phyloP scores from a whole-genome alignment of 2,888 invertebrate genomes.

The Merodon equestris region DNA sequence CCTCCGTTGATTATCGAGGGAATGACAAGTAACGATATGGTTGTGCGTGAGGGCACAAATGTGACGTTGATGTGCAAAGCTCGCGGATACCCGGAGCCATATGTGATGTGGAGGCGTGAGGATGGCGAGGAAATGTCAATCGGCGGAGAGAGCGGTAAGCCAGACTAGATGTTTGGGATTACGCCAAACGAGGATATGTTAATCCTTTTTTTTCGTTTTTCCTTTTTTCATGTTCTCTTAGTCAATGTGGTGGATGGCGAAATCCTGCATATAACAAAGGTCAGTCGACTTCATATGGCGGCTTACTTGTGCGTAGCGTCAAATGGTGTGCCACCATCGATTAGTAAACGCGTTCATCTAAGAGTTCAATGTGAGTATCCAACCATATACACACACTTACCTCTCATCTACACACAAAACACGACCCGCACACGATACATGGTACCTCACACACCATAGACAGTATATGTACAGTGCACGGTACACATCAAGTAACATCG shows the following conservation, averaged over 20 bases:
- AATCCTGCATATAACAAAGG: constrained; percentile 90
- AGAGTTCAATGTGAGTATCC: constrained; percentile 89
- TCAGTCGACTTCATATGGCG: constrained; percentile 94
- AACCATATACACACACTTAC: no score
- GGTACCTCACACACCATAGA: constrained; percentile 2
- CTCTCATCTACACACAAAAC: constrained; percentile 28
- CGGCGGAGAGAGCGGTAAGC: constrained; percentile 91
- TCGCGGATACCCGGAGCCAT: constrained; percentile 92
- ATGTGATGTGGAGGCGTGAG: constrained; percentile 95
- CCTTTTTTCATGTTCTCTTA: constrained; percentile 79
- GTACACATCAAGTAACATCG: constrained; percentile 25
- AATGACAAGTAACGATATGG: constrained; percentile 94
- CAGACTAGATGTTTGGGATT: constrained; percentile 33
- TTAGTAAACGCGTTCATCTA: constrained; percentile 90
- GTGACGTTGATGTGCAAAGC: constrained; percentile 93
- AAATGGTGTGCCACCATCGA: constrained; percentile 94
- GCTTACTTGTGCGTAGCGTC: constrained; percentile 95
- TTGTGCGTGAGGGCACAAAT: constrained; percentile 92
- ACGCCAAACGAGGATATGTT: no score
- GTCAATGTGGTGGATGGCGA: constrained; percentile 94
- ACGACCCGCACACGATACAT: background rate
- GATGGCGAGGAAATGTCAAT: constrained; percentile 93
- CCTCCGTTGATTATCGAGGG: constrained; percentile 94
- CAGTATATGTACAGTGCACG: constrained; percentile 3
- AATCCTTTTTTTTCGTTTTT: constrained; percentile 11